Evolutionary conservation across 2,113 vertebrate species (phyloP).

Genomic region (Catagonus wagneri): DNA sequence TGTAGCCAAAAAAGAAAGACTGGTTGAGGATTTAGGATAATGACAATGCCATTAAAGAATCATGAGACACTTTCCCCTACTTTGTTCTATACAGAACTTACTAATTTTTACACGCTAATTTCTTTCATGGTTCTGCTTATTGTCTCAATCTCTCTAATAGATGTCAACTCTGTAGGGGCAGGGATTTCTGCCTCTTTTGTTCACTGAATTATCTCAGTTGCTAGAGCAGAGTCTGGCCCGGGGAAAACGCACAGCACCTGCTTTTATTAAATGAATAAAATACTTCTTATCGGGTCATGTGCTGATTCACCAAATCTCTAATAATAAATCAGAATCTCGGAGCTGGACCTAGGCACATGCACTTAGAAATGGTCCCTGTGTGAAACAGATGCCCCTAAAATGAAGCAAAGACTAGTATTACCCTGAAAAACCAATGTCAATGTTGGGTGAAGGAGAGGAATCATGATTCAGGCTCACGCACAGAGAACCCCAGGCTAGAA

Average conservation of each 20-base stretch:
- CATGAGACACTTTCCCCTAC: background rate
- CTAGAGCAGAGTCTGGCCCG: background rate
- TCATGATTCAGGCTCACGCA: background rate
- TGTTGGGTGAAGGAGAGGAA: background rate
- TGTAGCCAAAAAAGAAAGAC: background rate
- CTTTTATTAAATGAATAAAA: background rate
- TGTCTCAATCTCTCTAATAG: background rate
- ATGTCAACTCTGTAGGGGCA: background rate
- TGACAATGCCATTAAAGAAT: background rate
- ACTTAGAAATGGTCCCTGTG: background rate
- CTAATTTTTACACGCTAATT: background rate
- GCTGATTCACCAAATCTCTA: slow-evolving; percentile 1
- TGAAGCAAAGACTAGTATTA: background rate
- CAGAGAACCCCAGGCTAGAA: background rate
- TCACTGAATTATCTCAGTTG: background rate
- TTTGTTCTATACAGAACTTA: background rate
- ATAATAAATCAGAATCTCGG: background rate
- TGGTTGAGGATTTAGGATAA: background rate
- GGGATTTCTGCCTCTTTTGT: background rate
- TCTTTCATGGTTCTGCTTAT: background rate
- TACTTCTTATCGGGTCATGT: background rate
- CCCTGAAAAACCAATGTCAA: background rate
- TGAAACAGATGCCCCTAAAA: background rate
- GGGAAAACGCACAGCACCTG: background rate
- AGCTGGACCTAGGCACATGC: background rate